Base-by-base conservation (phyloP, 2,113 vertebrate species). In the Zosterops hypoxanthus region DNA sequence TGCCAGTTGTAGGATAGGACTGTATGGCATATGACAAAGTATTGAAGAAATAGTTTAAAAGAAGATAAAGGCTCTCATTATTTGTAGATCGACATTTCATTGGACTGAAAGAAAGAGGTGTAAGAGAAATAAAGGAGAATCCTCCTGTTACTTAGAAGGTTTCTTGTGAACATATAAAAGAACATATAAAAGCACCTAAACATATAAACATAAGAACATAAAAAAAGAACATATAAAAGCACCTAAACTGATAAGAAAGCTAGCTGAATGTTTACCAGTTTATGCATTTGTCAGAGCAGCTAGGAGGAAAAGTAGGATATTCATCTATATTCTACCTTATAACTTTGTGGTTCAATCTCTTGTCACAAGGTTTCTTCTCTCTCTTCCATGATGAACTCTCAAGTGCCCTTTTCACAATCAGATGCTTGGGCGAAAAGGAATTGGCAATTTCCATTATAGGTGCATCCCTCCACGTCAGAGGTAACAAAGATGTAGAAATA, bases 381-480 rank as follows among this genome's bases (percentile, higher is more conserved):
- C 52, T 59, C 60, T 82, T 42, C 31, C 8, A 9, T 33, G 11
- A 72, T 3, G 12, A 13, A 25, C 11, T 44, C 75, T 39, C 21
- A 59, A 34, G 20, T 47, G 11, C 2, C 19, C 13, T 73, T 70
- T 94, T 78, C 47, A 41, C 39, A 90, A 44, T 3, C 18, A 53
- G 26, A n/a, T 36, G 5, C 16, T 49, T 47, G 52, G 34, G 20
- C 12, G 73, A 86, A 88, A 81, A 80, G 4, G 5, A 44, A 55
- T 21, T 0, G 0, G 8, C 3, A 4, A 21, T 71, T 86, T 69
- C 36, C 18, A 20, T 22, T 59, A 18, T 8, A 57, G 4, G 4
- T 29, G 3, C 11, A 34, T 26, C 15, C 4, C 14, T 91, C 14
- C 21, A 39, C 10, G 1, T 49, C 53, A 82, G 28, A 65, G 16